phyloP scores from a whole-genome alignment of 2,113 vertebrate genomes.

The Cricetomys ansorgei region DNA sequence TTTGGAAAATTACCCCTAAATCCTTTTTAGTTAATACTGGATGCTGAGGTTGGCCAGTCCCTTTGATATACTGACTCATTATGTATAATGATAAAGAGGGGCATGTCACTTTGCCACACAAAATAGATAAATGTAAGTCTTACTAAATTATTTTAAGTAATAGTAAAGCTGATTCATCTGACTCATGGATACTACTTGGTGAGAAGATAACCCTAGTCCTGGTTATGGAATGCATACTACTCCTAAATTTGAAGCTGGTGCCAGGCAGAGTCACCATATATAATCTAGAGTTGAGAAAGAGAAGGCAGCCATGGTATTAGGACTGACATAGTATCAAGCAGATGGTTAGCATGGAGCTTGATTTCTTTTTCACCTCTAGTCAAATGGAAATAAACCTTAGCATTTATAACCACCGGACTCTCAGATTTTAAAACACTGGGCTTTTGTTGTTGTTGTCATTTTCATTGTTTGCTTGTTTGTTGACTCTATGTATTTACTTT shows the following conservation, averaged over 20 bases:
- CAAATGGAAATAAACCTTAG: not conserved
- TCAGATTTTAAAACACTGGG: slow-evolving; percentile 19
- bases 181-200: slow-evolving; percentile 32
- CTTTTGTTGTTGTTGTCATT: not conserved
- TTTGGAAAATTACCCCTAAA: slow-evolving; percentile 51
- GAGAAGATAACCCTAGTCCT: not conserved
- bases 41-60: slow-evolving; percentile 66
- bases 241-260: not conserved
- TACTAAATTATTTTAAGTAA: slow-evolving; percentile 63
- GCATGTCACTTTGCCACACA: slow-evolving; percentile 10
- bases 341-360: not conserved
- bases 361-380: slow-evolving; percentile 33
- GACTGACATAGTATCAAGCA: not conserved
- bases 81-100: slow-evolving; percentile 54
- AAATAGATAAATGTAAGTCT: slow-evolving; percentile 62
- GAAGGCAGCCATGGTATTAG: not conserved
- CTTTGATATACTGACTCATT: slow-evolving; percentile 70
- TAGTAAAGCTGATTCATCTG: slow-evolving; percentile 1
- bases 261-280: not conserved
- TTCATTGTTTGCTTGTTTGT: not conserved
- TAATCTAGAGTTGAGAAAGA: not conserved
- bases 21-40: slow-evolving; percentile 69
- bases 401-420: not conserved
- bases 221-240: not conserved
- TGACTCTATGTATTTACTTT: not conserved